Base-by-base conservation (phyloP, 2,888 invertebrate genomes). In the Sinohyriopsis cumingii region DNA sequence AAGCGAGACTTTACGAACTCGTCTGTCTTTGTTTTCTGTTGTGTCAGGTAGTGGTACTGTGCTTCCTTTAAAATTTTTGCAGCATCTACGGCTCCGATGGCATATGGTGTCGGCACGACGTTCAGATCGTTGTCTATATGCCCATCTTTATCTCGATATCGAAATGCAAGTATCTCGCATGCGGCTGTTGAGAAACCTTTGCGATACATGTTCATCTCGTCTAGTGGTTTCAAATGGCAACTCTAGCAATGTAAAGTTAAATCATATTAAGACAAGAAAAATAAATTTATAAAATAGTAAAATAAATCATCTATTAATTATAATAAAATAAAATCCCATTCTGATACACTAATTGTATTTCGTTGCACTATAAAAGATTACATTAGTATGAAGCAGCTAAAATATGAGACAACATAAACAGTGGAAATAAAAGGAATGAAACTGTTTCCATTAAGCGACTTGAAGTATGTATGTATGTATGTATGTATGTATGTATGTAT, bases 191-290 rank as follows among this genome's bases (percentile, higher is more conserved):
- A 84, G 15, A 84, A 68, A 1, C 84, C 81, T 20, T 82, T 76
- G 33, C 77, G 69, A 76, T 84, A 85, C 82, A 86, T 84, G 67
- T 82, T 79, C 55, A 77, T 77, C 20, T 84, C 83, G 15, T 80
- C 70, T 3, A 86, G 67, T 3, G 84, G 80, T 53, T 78, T 63
- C 12, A 85, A 73, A 64, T 75, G 76, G 3, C 84, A 79, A 24
- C 73, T 77, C 84, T 84, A 75, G 5, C 5, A 15, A 45, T 45
- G 15, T 15, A 45, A 15, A 15, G 62, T 25, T 22, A 45, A 60
- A 60, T 12, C 1, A 12, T 45, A 45, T 45, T 15, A 45, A 3
- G 15, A 45, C 12, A 45, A 45, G 33, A 33, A 7, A 33, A 33
- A 3, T 33, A 33, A 33, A 33, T 33, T 33, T 0, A 3, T 0